Conservation (phyloP, 2,113 vertebrate genomes). For the Rhinoptilus africanus region DNA sequence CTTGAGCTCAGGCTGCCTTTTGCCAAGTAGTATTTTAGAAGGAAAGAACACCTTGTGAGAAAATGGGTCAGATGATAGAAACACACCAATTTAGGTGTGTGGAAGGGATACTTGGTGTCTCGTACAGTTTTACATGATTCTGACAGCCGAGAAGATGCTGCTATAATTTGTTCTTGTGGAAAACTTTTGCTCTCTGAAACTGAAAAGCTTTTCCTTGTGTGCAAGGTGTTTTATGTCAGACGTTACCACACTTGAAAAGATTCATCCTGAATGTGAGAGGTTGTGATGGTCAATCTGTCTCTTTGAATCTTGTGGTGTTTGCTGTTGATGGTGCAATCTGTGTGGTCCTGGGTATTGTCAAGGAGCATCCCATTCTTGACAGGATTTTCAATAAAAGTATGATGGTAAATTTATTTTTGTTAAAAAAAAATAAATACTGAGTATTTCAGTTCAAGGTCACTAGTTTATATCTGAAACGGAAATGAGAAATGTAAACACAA, state of each 20-base stretch:
- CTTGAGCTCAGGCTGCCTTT: neutral
- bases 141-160: neutral
- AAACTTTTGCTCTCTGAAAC: neutral
- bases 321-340: neutral
- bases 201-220: neutral
- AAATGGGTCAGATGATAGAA: neutral
- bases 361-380: neutral
- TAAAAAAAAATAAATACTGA: neutral
- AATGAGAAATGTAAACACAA: neutral
- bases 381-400: neutral
- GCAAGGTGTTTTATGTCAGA: neutral
- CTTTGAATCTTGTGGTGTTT: neutral
- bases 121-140: neutral
- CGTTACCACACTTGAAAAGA: neutral
- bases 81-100: neutral
- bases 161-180: neutral
- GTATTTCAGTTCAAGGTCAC: neutral
- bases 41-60: neutral
- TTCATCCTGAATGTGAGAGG: neutral
- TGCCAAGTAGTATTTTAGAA: neutral
- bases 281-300: neutral
- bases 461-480: neutral
- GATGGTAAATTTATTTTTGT: neutral
- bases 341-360: neutral
- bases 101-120: neutral